Evolutionary conservation across 2,797 vertebrate species (phyloP).

Genomic region (Alosa sapidissima): DNA sequence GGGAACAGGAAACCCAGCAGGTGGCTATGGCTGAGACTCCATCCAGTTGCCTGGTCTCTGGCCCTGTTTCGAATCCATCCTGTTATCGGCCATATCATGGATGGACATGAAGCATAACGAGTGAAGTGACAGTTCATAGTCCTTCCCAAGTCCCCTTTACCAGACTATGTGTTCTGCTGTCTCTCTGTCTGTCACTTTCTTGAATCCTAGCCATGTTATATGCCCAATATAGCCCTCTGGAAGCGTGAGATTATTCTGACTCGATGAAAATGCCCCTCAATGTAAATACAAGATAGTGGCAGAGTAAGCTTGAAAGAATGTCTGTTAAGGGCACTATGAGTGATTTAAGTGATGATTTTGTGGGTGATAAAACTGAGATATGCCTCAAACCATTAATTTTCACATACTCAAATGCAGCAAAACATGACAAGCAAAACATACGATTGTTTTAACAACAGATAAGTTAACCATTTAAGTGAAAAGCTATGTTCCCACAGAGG

Average conservation of each 20-base stretch:
- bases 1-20: constrained; percentile 36
- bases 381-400: neutral
- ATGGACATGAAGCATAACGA: neutral
- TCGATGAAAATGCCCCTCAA: neutral
- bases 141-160: neutral
- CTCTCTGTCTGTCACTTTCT: neutral
- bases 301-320: neutral
- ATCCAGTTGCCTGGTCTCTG: neutral
- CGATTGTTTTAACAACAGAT: neutral
- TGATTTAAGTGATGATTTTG: neutral
- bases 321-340: neutral
- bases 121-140: neutral
- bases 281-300: neutral
- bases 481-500: neutral
- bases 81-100: neutral
- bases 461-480: neutral
- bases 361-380: neutral
- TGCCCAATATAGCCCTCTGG: neutral
- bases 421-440: neutral
- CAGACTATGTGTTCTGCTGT: neutral
- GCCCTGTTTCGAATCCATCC: neutral
- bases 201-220: neutral
- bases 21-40: constrained; percentile 33
- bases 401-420: neutral
- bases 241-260: neutral